Conservation (phyloP, 2,888 invertebrate species). For the Ormyrus thymus region DNA sequence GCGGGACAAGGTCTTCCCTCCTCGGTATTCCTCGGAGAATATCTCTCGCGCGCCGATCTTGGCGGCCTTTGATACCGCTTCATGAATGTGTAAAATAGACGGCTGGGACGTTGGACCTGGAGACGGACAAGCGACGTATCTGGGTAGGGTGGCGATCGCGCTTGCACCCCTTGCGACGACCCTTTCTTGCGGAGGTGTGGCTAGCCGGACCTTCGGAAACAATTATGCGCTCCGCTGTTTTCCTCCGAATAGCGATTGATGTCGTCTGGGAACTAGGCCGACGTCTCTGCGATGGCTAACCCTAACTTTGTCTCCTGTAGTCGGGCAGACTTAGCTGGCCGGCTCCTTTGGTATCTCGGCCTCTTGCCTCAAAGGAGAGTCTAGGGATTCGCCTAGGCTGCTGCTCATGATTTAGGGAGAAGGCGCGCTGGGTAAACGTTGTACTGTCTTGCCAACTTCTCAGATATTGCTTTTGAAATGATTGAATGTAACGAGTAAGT, state of each 20-base stretch:
- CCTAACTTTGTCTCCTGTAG: neutral
- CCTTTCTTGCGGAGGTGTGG: neutral
- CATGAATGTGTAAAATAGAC: slow-evolving; percentile 72
- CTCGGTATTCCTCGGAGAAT: slow-evolving; percentile 13
- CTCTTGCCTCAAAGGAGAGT: too few relatives aligned
- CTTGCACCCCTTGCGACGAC: neutral
- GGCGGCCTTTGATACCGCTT: slow-evolving; percentile 71
- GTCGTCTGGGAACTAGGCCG: neutral
- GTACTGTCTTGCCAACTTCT: too few relatives aligned
- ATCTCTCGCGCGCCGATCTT: slow-evolving; percentile 62
- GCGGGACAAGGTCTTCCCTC: slow-evolving; percentile 63
- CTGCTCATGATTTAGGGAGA: too few relatives aligned
- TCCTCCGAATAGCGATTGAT: slow-evolving; percentile 9
- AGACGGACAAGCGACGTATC: neutral
- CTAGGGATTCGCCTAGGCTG: too few relatives aligned
- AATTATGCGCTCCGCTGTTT: slow-evolving; percentile 39
- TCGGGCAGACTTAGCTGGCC: slow-evolving; percentile 9
- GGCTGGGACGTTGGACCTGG: slow-evolving; percentile 11
- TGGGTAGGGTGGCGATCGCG: neutral
- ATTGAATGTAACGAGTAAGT: too few relatives aligned
- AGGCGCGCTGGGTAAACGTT: too few relatives aligned
- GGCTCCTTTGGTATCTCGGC: neutral
- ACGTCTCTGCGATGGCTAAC: neutral
- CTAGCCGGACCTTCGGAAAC: slow-evolving; percentile 11
- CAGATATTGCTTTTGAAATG: too few relatives aligned